These are phyloP conservation scores for Ceyx cyanopectus DNA, from an alignment of 2,113 vertebrate species.

Conservation along the genomic window DNA sequence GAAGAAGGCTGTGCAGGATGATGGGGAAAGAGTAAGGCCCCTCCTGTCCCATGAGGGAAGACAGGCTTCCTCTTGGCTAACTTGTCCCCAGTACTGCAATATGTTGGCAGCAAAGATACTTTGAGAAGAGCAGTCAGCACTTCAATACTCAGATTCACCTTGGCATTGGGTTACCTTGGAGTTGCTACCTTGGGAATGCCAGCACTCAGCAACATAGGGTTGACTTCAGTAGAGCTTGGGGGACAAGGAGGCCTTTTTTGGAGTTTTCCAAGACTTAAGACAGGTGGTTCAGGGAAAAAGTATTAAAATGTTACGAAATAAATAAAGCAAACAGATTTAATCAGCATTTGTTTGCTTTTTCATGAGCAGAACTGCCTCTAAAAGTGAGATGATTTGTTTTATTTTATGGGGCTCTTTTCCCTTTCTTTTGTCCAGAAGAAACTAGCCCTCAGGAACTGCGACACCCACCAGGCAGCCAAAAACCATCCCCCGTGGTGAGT, in stretches of 20 bases:
- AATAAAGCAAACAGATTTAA: background rate
- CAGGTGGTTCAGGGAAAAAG: background rate
- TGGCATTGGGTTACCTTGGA: background rate
- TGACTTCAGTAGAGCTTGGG: background rate
- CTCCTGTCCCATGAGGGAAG: background rate
- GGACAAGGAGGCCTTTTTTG: background rate
- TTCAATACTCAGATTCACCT: background rate
- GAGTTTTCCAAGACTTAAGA: background rate
- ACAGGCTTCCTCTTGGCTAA: background rate
- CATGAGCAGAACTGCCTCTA: background rate
- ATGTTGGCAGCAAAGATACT: background rate
- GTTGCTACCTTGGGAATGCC: background rate
- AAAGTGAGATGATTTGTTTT: constrained; percentile 9
- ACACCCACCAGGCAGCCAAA: constrained; percentile 70
- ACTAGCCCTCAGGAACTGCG: constrained; percentile 74
- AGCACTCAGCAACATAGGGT: background rate
- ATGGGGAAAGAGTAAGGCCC: background rate
- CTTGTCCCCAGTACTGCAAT: background rate
- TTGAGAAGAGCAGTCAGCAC: background rate
- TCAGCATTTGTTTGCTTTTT: background rate
- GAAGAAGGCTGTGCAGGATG: background rate
- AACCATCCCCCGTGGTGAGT: constrained; percentile 76
- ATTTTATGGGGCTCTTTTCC: constrained; percentile 22
- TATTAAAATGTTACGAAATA: background rate
- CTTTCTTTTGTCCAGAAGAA: constrained; percentile 71